A percentile compares a stretch with the other conserved stretches of the same genome.
Conservation (phyloP, 2,797 vertebrate species). For the Pseudochirops cupreus region DNA sequence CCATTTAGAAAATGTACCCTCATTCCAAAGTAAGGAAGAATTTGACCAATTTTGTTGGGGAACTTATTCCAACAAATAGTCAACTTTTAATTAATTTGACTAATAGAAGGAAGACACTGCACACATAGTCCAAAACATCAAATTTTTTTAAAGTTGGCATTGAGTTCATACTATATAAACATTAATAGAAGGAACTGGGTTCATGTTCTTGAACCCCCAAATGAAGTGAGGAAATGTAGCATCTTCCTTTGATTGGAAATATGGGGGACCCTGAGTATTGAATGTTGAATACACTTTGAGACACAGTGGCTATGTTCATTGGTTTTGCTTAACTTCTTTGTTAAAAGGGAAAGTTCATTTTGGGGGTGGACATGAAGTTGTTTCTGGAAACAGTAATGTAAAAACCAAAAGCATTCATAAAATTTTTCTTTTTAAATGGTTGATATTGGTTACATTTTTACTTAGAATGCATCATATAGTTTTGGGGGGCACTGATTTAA, state of each 20-base stretch:
- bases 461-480: not conserved
- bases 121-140: slow-evolving; percentile 11
- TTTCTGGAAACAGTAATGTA: not conserved
- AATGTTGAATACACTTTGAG: not conserved
- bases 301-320: not conserved
- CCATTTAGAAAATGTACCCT: not conserved
- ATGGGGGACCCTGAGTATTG: not conserved
- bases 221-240: not conserved
- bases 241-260: not conserved
- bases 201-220: not conserved
- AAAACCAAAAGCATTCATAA: not conserved
- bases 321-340: not conserved
- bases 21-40: slow-evolving; percentile 35
- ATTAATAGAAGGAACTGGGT: no score
- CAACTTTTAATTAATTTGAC: slow-evolving; percentile 33
- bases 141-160: slow-evolving; percentile 25
- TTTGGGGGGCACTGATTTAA: slow-evolving; percentile 11
- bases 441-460: not conserved
- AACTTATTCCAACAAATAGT: not conserved
- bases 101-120: slow-evolving; percentile 1
- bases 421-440: not conserved
- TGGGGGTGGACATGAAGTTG: not conserved
- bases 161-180: no score
- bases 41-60: not conserved
- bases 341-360: not conserved